Percentiles rank a stretch among this genome's conserved stretches.
phyloP scores from a whole-genome alignment of 2,888 invertebrate genomes.

The Campopleginae sp. region DNA sequence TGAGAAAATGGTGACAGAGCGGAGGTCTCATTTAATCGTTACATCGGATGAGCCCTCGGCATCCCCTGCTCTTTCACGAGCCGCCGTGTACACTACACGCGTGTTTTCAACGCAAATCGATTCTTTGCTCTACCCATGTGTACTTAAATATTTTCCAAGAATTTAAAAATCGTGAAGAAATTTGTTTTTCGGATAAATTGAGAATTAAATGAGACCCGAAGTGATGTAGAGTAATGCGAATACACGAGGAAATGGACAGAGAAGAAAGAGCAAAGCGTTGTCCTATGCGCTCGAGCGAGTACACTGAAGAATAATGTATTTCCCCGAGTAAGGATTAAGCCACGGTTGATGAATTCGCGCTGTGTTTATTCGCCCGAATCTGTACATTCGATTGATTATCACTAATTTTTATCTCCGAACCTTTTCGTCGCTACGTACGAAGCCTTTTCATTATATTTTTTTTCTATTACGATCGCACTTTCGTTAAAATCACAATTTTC shows the following conservation, averaged over 20 bases:
- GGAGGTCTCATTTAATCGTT: slow-evolving; percentile 56
- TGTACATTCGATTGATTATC: slow-evolving; percentile 74
- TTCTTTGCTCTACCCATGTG: slow-evolving; percentile 47
- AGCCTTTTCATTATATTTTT: slow-evolving; percentile 30
- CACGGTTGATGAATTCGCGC: slow-evolving; percentile 76
- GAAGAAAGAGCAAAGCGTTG: slow-evolving; percentile 28
- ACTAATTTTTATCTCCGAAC: slow-evolving; percentile 64
- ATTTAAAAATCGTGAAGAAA: slow-evolving; percentile 78
- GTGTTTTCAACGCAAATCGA: neutral
- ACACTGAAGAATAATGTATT: slow-evolving; percentile 74
- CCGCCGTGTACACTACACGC: neutral
- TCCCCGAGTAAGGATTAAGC: slow-evolving; percentile 75
- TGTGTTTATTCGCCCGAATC: slow-evolving; percentile 61
- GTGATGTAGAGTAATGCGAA: neutral
- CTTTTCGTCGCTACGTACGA: slow-evolving; percentile 40
- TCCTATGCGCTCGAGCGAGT: slow-evolving; percentile 35
- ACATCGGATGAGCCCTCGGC: slow-evolving; percentile 50
- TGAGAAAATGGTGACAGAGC: slow-evolving; percentile 17
- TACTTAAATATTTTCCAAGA: slow-evolving; percentile 69
- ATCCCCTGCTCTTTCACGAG: slow-evolving; percentile 44
- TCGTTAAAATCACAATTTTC: neutral
- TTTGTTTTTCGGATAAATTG: slow-evolving; percentile 73
- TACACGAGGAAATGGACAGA: neutral
- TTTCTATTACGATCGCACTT: slow-evolving; percentile 19
- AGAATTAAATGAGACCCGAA: slow-evolving; percentile 49